Conservation (phyloP, 2,797 vertebrate species). For the Manis crassicaudata region DNA sequence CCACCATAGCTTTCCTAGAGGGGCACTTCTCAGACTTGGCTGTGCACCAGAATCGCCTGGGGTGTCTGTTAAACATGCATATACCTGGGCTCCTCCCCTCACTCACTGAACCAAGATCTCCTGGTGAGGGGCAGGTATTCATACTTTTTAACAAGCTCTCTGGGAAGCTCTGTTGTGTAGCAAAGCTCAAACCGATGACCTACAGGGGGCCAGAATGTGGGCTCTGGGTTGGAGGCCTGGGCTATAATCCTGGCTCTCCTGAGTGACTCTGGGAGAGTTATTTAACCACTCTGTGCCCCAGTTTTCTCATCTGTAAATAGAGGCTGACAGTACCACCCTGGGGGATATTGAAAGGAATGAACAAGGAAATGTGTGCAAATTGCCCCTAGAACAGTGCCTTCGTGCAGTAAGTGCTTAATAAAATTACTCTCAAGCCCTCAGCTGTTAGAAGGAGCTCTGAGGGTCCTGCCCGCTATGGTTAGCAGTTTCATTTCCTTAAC, state of each 20-base stretch:
- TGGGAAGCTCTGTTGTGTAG: not conserved
- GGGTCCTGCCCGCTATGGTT: not conserved
- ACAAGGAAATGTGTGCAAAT: not conserved
- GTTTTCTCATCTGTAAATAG: not conserved
- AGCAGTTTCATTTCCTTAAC: not conserved
- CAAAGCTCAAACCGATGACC: not conserved
- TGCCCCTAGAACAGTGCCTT: not conserved
- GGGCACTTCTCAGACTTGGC: not conserved
- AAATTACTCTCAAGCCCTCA: not conserved
- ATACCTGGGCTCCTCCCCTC: not conserved
- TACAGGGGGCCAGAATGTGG: fast-evolving
- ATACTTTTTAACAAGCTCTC: not conserved
- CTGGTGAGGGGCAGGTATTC: not conserved
- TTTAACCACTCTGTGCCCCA: not conserved
- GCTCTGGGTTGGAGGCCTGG: not conserved
- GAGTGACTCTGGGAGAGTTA: not conserved
- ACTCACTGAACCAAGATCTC: not conserved
- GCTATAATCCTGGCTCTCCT: not conserved
- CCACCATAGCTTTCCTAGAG: not conserved
- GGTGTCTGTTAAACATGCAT: not conserved
- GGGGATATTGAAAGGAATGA: not conserved
- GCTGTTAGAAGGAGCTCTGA: not conserved
- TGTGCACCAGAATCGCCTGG: not conserved
- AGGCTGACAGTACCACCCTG: not conserved
- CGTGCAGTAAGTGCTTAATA: not conserved